These are phyloP conservation scores for Scaptomyza pallida DNA, from an alignment of 1,140 invertebrate species.

Conservation along the genomic window DNA sequence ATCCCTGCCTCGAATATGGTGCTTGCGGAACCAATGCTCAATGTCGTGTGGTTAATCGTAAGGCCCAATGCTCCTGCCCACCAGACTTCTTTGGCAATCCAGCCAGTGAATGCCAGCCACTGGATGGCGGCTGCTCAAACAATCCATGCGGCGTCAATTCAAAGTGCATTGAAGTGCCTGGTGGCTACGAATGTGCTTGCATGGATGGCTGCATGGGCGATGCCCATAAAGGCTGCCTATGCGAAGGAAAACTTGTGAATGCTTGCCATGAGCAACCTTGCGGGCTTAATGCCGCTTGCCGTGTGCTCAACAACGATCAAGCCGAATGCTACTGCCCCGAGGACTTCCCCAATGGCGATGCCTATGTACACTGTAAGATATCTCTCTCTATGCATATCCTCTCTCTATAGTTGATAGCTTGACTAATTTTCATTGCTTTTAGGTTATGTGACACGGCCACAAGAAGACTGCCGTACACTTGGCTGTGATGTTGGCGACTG, in stretches of 20 bases:
- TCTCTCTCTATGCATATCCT: too few species aligned
- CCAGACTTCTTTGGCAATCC: conserved; percentile 94
- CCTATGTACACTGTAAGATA: conserved; percentile 91
- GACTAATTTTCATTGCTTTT: not conserved
- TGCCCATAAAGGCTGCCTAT: conserved; percentile 90
- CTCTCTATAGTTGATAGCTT: too few species aligned
- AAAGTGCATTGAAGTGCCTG: conserved; percentile 90
- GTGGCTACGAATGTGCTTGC: conserved; percentile 91
- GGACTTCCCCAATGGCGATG: conserved; percentile 92
- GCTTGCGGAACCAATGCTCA: conserved; percentile 94
- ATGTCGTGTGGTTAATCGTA: conserved; percentile 90
- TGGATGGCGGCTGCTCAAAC: conserved; percentile 88
- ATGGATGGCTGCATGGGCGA: conserved; percentile 92
- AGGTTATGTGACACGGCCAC: conserved; percentile 84
- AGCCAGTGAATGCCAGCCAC: conserved; percentile 88
- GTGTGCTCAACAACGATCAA: conserved; percentile 87
- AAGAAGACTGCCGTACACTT: conserved; percentile 90
- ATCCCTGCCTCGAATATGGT: conserved; percentile 91
- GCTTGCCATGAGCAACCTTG: conserved; percentile 90
- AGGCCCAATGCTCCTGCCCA: conserved; percentile 92
- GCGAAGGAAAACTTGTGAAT: conserved; percentile 87
- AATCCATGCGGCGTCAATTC: conserved; percentile 94
- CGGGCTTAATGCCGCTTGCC: conserved; percentile 92
- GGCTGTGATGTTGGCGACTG: conserved; percentile 94
- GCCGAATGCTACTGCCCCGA: conserved; percentile 93